A percentile compares a stretch with the other conserved stretches of the same genome.
Evolutionary conservation across 2,113 vertebrate genomes (phyloP).

Genomic region (Silurus glanis): DNA sequence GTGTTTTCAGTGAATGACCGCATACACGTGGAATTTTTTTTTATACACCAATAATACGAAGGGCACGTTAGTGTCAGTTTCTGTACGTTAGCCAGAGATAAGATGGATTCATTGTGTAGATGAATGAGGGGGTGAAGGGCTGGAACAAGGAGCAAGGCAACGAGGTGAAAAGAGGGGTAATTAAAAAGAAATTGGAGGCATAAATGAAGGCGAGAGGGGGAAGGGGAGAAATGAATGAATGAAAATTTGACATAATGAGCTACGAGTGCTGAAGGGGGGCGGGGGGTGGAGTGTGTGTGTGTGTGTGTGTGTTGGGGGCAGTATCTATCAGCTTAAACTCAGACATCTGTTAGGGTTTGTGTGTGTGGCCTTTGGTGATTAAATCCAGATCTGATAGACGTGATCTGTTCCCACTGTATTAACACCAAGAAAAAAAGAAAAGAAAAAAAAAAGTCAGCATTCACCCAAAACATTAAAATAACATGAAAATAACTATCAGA

Average conservation of each 20-base stretch:
- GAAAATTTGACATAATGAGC: constrained; percentile 77
- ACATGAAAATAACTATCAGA: no score
- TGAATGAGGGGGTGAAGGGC: constrained; percentile 39
- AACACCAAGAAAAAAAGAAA: background rate
- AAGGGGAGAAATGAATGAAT: constrained; percentile 60
- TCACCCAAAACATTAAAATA: background rate
- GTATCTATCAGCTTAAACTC: constrained; percentile 76
- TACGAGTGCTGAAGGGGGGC: constrained; percentile 56
- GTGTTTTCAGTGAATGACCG: no score
- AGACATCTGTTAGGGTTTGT: constrained; percentile 72
- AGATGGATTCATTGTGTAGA: constrained; percentile 42
- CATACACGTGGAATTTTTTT: background rate
- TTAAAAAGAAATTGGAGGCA: constrained; percentile 67
- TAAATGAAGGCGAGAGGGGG: constrained; percentile 48
- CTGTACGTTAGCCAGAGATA: constrained; percentile 29
- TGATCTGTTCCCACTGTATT: background rate
- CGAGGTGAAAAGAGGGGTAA: constrained; percentile 67
- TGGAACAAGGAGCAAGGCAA: constrained; percentile 31
- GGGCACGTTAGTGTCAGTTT: constrained; percentile 37
- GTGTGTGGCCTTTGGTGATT: constrained; percentile 46
- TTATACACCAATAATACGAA: background rate
- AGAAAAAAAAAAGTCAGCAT: background rate
- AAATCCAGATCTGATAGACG: constrained; percentile 42
- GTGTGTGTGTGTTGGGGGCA: constrained; percentile 39
- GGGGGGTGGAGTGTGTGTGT: constrained; percentile 30